Percentiles rank a stretch among this genome's conserved stretches.
Evolutionary conservation across 2,888 invertebrate species (phyloP).

Genomic region (Slavum lentiscoides): DNA sequence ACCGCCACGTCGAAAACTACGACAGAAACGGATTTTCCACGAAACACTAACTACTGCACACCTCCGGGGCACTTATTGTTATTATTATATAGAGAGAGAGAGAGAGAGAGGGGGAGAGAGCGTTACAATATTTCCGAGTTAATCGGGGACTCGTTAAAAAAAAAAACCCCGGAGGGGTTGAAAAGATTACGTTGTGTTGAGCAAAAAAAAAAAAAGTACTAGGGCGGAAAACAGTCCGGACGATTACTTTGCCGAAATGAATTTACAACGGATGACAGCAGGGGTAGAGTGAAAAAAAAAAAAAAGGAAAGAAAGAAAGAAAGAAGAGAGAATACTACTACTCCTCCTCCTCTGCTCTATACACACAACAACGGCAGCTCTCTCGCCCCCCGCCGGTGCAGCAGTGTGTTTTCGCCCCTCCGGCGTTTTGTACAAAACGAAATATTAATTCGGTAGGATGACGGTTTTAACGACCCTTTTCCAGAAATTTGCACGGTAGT

Average conservation of each 20-base stretch:
- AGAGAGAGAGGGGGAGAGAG: not conserved
- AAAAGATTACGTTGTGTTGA: conserved; percentile 49
- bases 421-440: conserved; percentile 48
- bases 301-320: not conserved
- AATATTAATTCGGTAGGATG: conserved; percentile 51
- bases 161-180: conserved; percentile 38
- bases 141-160: conserved; percentile 52
- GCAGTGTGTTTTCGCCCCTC: not conserved
- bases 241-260: conserved; percentile 51
- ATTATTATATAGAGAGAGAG: conserved; percentile 22
- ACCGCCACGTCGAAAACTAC: not conserved
- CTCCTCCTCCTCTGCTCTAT: not conserved
- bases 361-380: not conserved
- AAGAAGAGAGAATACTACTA: conserved; percentile 25
- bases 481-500: conserved; percentile 47
- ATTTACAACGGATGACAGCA: conserved; percentile 47
- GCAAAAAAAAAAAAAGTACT: conserved; percentile 30
- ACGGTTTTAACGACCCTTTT: conserved; percentile 52
- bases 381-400: not conserved
- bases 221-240: conserved; percentile 49
- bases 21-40: conserved; percentile 24
- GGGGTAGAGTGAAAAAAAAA: conserved; percentile 34
- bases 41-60: not conserved
- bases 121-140: conserved; percentile 33
- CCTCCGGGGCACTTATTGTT: conserved; percentile 47